These are phyloP conservation scores for Sorex araneus DNA, from an alignment of 2,113 vertebrate genomes.

Conservation along the genomic window DNA sequence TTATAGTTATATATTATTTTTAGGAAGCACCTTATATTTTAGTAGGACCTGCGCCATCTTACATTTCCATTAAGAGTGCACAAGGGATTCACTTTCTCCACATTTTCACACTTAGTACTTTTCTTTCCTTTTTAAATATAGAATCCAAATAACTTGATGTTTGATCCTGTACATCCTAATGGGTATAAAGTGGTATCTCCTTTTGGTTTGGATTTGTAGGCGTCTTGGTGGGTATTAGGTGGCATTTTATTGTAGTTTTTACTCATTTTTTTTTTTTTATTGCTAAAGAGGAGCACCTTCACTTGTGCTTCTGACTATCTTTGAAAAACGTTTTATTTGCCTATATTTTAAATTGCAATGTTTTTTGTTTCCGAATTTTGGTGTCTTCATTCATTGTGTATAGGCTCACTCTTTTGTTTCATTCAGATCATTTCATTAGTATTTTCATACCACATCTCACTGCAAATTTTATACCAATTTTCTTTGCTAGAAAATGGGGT, in stretches of 20 bases:
- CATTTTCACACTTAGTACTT: not conserved
- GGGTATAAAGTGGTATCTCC: not conserved
- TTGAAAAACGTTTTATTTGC: slow-evolving; percentile 11
- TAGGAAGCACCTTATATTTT: not conserved
- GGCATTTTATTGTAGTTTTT: too few relatives aligned
- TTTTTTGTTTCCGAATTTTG: slow-evolving; percentile 21
- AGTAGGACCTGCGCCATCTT: not conserved
- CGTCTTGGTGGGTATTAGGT: too few relatives aligned
- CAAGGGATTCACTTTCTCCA: not conserved
- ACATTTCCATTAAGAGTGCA: not conserved
- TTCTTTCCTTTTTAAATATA: not conserved
- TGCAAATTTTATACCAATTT: too few relatives aligned
- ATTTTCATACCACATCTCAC: not conserved
- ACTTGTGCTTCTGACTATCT: not conserved
- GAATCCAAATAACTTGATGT: not conserved
- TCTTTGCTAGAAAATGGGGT: too few relatives aligned
- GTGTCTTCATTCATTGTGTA: not conserved
- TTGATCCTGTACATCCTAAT: not conserved
- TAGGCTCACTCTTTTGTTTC: slow-evolving; percentile 25
- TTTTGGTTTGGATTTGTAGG: slow-evolving; percentile 21
- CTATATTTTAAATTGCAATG: not conserved
- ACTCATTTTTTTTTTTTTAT: too few relatives aligned
- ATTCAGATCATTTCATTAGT: slow-evolving; percentile 21
- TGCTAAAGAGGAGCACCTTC: not conserved
- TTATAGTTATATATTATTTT: too few relatives aligned